Base-by-base conservation (phyloP, 2,888 invertebrate genomes). In the Dasysyrphus tricinctus region DNA sequence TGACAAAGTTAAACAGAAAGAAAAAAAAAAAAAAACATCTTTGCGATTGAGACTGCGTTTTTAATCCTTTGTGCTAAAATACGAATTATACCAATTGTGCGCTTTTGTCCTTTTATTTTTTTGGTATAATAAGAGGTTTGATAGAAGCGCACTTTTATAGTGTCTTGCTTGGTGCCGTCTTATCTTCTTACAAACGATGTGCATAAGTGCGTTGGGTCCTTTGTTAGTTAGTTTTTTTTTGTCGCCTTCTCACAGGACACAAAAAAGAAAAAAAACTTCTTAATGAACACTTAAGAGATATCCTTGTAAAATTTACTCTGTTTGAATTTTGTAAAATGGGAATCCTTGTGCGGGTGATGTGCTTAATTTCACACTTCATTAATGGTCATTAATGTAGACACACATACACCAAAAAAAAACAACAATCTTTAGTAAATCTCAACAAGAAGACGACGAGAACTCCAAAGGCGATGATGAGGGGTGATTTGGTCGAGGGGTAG, bases 361-460 rank as follows among this genome's bases (percentile, higher is more conserved):
- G 57, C 65, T 75, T 75, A 75, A 82, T 86, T 81, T 81, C 85
- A 78, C 85, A 81, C 85, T 81, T 74, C 74, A 78, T 34, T 67
- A 81, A 81, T 73, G 70, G 81, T 75, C 81, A 78, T 86, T 86
- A 81, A 81, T 81, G 74, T 65, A 77, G 69, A 61, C 39, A 19
- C 19, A 37, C 63, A 56, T 42, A 77, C 5, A 47, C 44, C 14
- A 24, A 11, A 37, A 19, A 32, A 16, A 57, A 57, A 80, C 54
- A 69, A 77, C 51, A 77, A 72, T 72, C 76, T 73, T 70, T 69
- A 24, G 42, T 65, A 74, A 74, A 80, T 84, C 72, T 76, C 32
- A 75, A 80, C 47, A 72, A 37, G 11, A 72, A 37, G 11, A 39
- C 47, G 69, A 54, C 16, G 24, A 37, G 16, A 16, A 12, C 19